Evolutionary conservation across 2,797 vertebrate species (phyloP).

Genomic region (Bradypodion pumilum): DNA sequence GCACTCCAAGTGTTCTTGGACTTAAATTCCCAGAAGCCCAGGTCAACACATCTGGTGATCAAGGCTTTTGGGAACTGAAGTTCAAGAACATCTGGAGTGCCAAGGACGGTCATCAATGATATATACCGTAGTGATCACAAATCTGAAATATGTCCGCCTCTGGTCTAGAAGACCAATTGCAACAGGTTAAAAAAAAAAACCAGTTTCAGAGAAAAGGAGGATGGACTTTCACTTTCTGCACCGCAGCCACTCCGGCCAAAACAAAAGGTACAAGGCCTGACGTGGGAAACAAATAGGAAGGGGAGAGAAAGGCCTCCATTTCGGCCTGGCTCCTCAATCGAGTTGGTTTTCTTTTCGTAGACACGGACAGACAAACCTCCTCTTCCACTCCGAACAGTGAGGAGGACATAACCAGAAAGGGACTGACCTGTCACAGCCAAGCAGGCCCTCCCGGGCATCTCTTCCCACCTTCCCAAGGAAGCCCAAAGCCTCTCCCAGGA

Average conservation of each 20-base stretch:
- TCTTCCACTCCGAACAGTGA: too few relatives aligned
- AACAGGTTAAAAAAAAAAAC: not conserved
- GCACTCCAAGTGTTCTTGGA: too few relatives aligned
- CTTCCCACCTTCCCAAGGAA: conserved; percentile 12
- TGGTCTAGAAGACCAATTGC: not conserved
- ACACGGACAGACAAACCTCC: too few relatives aligned
- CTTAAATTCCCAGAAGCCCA: too few relatives aligned
- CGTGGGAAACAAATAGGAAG: not conserved
- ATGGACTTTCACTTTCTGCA: too few relatives aligned
- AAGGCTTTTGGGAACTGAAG: too few relatives aligned
- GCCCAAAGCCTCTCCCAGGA: not conserved
- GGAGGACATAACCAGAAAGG: conserved; percentile 18
- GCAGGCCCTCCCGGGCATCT: not conserved
- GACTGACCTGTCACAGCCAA: conserved; percentile 56
- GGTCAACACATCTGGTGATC: too few relatives aligned
- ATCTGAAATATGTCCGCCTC: not conserved
- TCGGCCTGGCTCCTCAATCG: not conserved
- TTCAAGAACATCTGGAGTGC: too few relatives aligned
- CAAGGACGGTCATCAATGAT: too few relatives aligned
- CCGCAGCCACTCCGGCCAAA: not conserved
- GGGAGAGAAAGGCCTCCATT: not conserved
- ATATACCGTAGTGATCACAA: too few relatives aligned
- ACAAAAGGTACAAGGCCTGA: not conserved
- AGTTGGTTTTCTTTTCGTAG: too few relatives aligned
- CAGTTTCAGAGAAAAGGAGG: not conserved